Evolutionary conservation across 2,797 vertebrate species (phyloP).

Genomic region (Pangasius sanitwongsei): DNA sequence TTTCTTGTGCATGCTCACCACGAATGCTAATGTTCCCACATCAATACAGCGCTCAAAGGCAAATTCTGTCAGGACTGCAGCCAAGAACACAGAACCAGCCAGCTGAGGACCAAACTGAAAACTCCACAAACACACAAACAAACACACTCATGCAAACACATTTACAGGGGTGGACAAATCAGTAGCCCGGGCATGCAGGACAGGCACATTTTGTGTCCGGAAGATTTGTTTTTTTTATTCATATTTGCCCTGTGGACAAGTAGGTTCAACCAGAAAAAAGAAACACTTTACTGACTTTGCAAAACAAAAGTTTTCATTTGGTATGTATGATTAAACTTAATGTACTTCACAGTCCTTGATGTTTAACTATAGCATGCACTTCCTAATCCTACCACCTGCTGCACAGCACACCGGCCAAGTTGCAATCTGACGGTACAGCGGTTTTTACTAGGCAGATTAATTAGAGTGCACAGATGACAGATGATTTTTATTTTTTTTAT

Average conservation of each 20-base stretch:
- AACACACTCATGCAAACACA: slow-evolving; percentile 32
- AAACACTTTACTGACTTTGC: neutral
- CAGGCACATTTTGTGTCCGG: neutral
- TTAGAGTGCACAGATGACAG: neutral
- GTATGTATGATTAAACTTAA: neutral
- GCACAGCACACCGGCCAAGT: neutral
- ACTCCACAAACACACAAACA: slow-evolving; percentile 57
- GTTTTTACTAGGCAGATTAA: neutral
- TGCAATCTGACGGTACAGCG: neutral
- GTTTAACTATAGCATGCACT: neutral
- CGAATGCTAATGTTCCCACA: slow-evolving; percentile 83
- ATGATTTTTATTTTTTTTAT: neutral
- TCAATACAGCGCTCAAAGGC: slow-evolving; percentile 78
- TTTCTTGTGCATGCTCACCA: slow-evolving; percentile 66
- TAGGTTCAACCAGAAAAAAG: neutral
- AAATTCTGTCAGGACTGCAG: slow-evolving; percentile 56
- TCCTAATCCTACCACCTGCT: slow-evolving; percentile 10
- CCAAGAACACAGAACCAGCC: slow-evolving; percentile 57
- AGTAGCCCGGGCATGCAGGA: neutral
- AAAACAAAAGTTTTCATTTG: neutral
- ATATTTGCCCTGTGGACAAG: neutral
- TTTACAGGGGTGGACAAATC: neutral
- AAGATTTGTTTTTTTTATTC: neutral
- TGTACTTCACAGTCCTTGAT: neutral
- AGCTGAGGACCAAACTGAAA: slow-evolving; percentile 55